Evolutionary conservation across 2,888 invertebrate genomes (phyloP).

Genomic region (Cataglyphis livida): DNA sequence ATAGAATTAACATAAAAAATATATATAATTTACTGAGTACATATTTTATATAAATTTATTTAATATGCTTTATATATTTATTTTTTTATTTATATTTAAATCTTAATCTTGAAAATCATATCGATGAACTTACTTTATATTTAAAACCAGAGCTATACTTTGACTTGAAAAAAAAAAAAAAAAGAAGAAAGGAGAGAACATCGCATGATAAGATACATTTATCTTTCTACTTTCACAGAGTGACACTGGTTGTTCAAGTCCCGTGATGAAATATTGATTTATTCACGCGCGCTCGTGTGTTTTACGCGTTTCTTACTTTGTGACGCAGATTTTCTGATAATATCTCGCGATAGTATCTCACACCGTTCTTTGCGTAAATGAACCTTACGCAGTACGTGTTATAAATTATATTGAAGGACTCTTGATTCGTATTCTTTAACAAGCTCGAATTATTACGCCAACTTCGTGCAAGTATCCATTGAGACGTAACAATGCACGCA

Average conservation of each 20-base stretch:
- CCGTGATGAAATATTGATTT: slow-evolving; percentile 10
- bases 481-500: slow-evolving; percentile 71
- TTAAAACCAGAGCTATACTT: not conserved
- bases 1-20: not conserved
- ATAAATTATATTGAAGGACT: slow-evolving; percentile 45
- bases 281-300: slow-evolving; percentile 40
- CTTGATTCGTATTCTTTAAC: slow-evolving; percentile 59
- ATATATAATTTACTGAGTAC: not conserved
- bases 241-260: not conserved
- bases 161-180: not conserved
- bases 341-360: slow-evolving; percentile 33
- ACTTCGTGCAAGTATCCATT: slow-evolving; percentile 66
- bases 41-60: not conserved
- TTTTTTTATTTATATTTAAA: not conserved
- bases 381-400: slow-evolving; percentile 25
- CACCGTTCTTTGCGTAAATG: slow-evolving; percentile 20
- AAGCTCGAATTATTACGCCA: slow-evolving; percentile 63
- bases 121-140: not conserved
- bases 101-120: not conserved
- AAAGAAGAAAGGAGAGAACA: too few species aligned
- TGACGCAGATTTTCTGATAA: slow-evolving; percentile 33
- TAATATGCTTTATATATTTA: not conserved
- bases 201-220: not conserved
- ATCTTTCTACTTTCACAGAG: not conserved
- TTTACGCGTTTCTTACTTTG: slow-evolving; percentile 16